Evolutionary conservation across 2,797 vertebrate species (phyloP).

Genomic region (Xenentodon cancila): DNA sequence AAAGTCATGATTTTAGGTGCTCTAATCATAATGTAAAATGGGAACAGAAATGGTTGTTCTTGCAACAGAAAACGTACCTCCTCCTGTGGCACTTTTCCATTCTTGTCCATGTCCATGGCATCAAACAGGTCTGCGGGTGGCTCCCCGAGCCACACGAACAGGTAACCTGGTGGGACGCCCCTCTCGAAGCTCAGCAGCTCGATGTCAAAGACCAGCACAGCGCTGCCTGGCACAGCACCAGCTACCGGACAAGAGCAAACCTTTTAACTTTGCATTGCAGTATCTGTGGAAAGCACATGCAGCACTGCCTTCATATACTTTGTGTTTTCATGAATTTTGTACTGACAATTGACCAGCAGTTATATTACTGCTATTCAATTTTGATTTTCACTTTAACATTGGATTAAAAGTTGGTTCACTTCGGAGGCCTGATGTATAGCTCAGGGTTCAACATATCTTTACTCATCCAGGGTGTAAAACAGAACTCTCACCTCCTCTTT

Average conservation of each 20-base stretch:
- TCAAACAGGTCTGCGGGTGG: conserved; percentile 84
- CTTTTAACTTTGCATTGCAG: neutral
- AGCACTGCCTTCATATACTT: neutral
- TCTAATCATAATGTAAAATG: neutral
- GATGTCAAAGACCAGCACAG: conserved; percentile 91
- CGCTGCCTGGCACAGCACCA: conserved; percentile 90
- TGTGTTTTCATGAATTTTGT: too few species aligned
- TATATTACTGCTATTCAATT: neutral
- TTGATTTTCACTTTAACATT: too few species aligned
- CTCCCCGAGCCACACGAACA: conserved; percentile 93
- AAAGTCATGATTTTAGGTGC: too few species aligned
- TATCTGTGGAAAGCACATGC: neutral
- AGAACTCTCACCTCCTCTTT: conserved; percentile 88
- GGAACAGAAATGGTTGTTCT: too few species aligned
- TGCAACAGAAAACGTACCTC: conserved; percentile 80
- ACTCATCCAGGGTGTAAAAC: too few species aligned
- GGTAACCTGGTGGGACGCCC: conserved; percentile 93
- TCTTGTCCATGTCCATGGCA: conserved; percentile 88
- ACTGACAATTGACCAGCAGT: neutral
- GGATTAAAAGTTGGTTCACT: too few species aligned
- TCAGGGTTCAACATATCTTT: neutral
- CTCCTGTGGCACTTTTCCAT: conserved; percentile 84
- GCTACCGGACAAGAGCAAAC: conserved; percentile 50
- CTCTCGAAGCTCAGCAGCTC: conserved; percentile 89
- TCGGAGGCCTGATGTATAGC: too few species aligned